phyloP scores from a whole-genome alignment of 2,113 vertebrate species.

The Amphiprion percula region DNA sequence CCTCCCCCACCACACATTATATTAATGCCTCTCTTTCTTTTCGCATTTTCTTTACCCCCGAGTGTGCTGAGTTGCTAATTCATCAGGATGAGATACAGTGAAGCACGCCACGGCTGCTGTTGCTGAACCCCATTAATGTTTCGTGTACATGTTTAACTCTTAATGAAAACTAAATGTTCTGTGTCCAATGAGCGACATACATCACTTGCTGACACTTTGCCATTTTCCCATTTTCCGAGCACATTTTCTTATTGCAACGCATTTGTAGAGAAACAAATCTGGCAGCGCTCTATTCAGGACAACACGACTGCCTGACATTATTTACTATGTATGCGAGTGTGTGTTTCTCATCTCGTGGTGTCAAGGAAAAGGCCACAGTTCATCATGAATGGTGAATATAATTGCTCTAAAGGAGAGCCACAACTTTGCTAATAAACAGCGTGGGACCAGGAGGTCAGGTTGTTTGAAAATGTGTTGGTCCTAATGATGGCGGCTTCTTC shows the following conservation, averaged over 20 bases:
- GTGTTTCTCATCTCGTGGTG: conserved; percentile 32
- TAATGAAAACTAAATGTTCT: conserved; percentile 90
- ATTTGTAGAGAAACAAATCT: conserved; percentile 49
- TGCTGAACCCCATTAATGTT: conserved; percentile 85
- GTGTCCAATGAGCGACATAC: conserved; percentile 87
- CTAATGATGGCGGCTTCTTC: conserved; percentile 69
- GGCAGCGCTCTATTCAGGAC: conserved; percentile 47
- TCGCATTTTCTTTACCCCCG: conserved; percentile 50
- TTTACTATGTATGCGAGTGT: conserved; percentile 49
- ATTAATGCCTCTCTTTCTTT: conserved; percentile 72
- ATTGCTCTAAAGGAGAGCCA: conserved; percentile 68
- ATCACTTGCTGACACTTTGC: conserved; percentile 81
- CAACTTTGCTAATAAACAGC: conserved; percentile 77
- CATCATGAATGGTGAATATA: conserved; percentile 65
- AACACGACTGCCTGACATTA: conserved; percentile 44
- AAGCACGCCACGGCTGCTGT: conserved; percentile 62
- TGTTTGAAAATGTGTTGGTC: conserved; percentile 67
- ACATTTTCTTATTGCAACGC: conserved; percentile 57
- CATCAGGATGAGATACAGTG: conserved; percentile 81
- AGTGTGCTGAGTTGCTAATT: conserved; percentile 80
- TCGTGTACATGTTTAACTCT: conserved; percentile 87
- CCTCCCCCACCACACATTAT: conserved; percentile 70
- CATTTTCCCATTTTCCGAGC: conserved; percentile 54
- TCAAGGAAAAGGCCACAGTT: conserved; percentile 60
- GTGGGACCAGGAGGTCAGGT: conserved; percentile 66